Base-by-base conservation (phyloP, 2,113 vertebrate genomes). In the Acanthisitta chloris region DNA sequence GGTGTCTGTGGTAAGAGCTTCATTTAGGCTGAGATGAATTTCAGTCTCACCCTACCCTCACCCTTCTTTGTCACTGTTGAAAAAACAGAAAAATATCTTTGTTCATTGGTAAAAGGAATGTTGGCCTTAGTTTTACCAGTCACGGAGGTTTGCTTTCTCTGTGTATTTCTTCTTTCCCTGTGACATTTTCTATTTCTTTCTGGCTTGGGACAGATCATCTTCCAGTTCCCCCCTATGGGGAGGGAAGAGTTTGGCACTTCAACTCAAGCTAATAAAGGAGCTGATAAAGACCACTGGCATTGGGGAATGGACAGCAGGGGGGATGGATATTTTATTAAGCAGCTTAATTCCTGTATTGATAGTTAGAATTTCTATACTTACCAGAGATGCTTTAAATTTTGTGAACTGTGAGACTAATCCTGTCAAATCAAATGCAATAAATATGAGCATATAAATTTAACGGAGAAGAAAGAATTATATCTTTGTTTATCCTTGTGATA, bases 381-480 rank as follows among this genome's bases (percentile, higher is more conserved):
- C 33, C 5, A 29, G 40, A 89, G 40, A 76, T 10, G 81, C 36
- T 45, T 96, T 85, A 96, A 92, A 95, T 94, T 95, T 91, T 92
- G 72, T 87, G 69, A 94, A 57, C 57, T 86, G 77, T 76, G 61
- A 85, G 86, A 71, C 86, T 91, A 91, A 95, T 64, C 69, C 61
- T 73, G 70, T 64, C 69, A 89, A 89, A 85, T 64, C 70, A 93
- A 88, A 92, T 81, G 40, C 70, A 69, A 24, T 91, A 80, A 90
- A 87, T 92, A 65, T 2, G 12, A 87, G 20, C 1, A 0, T 15
- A 82, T 82, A 84, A 91, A 91, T 92, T 86, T 89, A 91, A 80
- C 0, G 1, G 45, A 45, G 52, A 59, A 71, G 67, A 86, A 93
- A 94, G 61, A 89, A 77, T 87, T 79, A 61, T 65, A 71, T 81